Conservation (phyloP, 2,797 vertebrate species). For the Fratercula arctica region DNA sequence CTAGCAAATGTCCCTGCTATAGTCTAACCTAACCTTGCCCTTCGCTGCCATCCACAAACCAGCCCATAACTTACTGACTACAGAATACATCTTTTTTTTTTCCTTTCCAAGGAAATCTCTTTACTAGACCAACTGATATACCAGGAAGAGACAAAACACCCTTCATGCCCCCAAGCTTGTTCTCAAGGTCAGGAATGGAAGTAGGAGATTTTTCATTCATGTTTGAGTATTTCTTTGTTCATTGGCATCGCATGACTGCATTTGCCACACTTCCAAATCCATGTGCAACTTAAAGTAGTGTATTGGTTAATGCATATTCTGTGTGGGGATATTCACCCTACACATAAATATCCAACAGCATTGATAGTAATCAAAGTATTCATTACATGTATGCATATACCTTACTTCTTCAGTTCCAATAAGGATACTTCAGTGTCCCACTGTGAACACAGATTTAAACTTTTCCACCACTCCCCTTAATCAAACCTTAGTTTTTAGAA, state of each 20-base stretch:
- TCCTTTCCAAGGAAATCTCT: not conserved
- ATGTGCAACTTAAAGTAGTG: not conserved
- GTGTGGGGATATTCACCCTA: not conserved
- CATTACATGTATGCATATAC: not conserved
- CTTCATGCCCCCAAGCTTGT: not conserved
- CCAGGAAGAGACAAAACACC: not conserved
- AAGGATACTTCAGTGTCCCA: not conserved
- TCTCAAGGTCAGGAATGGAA: not conserved
- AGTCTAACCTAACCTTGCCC: not conserved
- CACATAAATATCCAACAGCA: not conserved
- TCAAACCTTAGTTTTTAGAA: not conserved
- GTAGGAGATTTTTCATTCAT: not conserved
- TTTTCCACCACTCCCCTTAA: rapidly evolving
- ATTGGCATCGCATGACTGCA: not conserved
- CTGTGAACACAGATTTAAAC: not conserved
- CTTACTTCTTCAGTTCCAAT: not conserved
- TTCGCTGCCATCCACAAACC: not conserved
- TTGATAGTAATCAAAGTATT: not conserved
- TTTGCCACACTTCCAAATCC: not conserved
- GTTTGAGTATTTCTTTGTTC: not conserved
- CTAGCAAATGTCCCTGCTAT: not conserved
- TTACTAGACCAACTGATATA: not conserved
- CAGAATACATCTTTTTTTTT: not conserved
- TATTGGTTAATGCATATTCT: not conserved
- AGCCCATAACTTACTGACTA: not conserved